These are phyloP conservation scores for Harpalus rufipes DNA, from an alignment of 2,888 invertebrate species.

Conservation along the genomic window DNA sequence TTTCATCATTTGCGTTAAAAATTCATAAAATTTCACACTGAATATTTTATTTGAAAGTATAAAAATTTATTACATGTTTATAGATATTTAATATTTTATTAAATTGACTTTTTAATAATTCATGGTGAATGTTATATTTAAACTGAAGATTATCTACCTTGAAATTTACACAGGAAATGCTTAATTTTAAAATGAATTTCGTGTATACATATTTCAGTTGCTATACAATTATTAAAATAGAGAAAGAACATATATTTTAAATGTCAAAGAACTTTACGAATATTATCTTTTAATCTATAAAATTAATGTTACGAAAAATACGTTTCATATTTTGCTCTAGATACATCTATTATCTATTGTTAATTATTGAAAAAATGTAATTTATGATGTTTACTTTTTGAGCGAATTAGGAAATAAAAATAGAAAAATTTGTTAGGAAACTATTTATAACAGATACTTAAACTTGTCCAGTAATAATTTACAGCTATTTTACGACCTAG, in stretches of 20 bases:
- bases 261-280: slow-evolving; percentile 15
- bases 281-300: slow-evolving; percentile 10
- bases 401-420: slow-evolving; percentile 1
- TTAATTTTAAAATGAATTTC: slow-evolving; percentile 15
- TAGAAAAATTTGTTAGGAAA: background rate
- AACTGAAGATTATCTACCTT: slow-evolving; percentile 27
- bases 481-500: slow-evolving; percentile 13
- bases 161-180: slow-evolving; percentile 21
- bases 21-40: too few species aligned
- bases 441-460: background rate
- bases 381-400: slow-evolving; percentile 6
- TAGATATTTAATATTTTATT: slow-evolving; percentile 11
- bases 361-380: background rate
- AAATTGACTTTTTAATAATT: background rate
- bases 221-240: background rate
- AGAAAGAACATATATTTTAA: slow-evolving; percentile 1
- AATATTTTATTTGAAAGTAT: too few species aligned
- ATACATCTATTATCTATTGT: slow-evolving; percentile 13
- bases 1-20: too few species aligned
- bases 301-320: slow-evolving; percentile 19
- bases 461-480: background rate
- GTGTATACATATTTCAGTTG: background rate
- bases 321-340: background rate
- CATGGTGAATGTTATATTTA: slow-evolving; percentile 18
- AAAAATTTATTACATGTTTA: too few species aligned